Conservation (phyloP, 2,888 invertebrate genomes). For the Acanthosepion esculentum region DNA sequence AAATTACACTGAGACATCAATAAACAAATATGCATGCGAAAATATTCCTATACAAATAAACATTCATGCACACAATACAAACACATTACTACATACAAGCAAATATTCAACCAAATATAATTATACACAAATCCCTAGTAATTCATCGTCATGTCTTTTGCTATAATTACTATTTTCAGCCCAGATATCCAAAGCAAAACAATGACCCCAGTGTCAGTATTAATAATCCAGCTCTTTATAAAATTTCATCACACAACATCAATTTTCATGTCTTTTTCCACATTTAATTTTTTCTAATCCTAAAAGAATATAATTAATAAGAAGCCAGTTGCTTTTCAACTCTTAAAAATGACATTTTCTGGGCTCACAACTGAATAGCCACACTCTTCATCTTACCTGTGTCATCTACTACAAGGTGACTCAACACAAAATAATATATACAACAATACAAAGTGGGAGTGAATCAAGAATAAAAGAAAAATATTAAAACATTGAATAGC, state of each 20-base stretch:
- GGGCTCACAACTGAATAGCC: not conserved
- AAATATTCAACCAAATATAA: not conserved
- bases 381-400: not conserved
- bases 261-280: not conserved
- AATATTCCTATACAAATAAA: too few relatives aligned
- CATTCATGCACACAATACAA: too few relatives aligned
- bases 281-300: not conserved
- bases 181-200: not conserved
- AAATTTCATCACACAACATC: not conserved
- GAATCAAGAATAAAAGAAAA: too few relatives aligned
- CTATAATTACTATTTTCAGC: not conserved
- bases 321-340: not conserved
- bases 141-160: not conserved
- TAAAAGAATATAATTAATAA: slow-evolving; percentile 8
- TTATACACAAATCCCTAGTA: not conserved
- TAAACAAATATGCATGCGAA: too few relatives aligned
- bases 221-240: not conserved
- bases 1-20: too few relatives aligned
- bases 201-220: not conserved
- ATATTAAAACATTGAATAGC: too few relatives aligned
- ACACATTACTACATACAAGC: too few relatives aligned
- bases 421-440: not conserved
- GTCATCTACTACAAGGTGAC: not conserved
- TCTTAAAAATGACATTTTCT: not conserved
- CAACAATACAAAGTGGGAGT: too few relatives aligned